phyloP scores from a whole-genome alignment of 2,888 invertebrate species.

The Melieria omissa region DNA sequence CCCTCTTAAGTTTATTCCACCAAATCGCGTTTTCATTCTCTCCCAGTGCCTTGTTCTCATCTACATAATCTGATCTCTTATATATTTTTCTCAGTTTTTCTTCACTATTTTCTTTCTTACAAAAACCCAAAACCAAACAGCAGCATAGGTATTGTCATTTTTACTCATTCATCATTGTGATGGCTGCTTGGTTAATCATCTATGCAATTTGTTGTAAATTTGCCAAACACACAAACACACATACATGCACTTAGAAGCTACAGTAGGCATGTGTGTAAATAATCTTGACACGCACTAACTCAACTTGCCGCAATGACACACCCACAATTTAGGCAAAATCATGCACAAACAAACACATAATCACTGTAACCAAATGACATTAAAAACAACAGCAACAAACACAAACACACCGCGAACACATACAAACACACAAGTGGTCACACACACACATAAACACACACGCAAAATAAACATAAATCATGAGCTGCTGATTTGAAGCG shows the following conservation, averaged over 20 bases:
- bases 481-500: background rate
- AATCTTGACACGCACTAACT: background rate
- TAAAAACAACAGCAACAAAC: constrained; percentile 2
- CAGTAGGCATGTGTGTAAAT: background rate
- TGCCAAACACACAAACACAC: background rate
- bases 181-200: no score
- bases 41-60: no score
- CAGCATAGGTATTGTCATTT: no score
- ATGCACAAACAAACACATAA: background rate
- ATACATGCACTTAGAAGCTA: background rate
- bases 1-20: no score
- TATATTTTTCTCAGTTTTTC: no score
- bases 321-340: background rate
- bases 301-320: background rate
- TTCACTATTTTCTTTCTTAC: no score
- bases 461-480: constrained; percentile 3
- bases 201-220: background rate
- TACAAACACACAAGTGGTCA: background rate
- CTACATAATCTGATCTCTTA: no score
- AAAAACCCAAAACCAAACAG: no score
- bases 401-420: background rate
- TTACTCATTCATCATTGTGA: no score
- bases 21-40: no score
- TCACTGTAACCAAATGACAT: background rate
- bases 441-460: background rate